Evolutionary conservation across 2,888 invertebrate species (phyloP).

Genomic region (Halocaridina rubra): DNA sequence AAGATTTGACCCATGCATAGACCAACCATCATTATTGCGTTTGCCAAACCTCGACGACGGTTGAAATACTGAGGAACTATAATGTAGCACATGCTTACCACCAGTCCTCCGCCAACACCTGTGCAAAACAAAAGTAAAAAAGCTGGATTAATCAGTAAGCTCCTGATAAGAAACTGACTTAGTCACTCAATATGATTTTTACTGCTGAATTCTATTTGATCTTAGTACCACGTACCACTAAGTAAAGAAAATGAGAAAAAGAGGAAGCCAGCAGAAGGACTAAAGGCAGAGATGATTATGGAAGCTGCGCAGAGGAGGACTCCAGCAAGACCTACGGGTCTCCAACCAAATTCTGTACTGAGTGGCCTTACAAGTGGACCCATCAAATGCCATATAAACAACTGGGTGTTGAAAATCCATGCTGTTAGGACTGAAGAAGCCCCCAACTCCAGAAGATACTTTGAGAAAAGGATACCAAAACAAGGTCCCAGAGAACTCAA

Average conservation of each 20-base stretch:
- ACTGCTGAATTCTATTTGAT: too few relatives aligned
- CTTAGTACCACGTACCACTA: not conserved
- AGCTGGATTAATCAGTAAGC: not conserved
- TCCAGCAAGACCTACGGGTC: conserved; percentile 23
- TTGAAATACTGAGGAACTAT: conserved; percentile 33
- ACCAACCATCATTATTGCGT: conserved; percentile 9
- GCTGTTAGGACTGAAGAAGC: not conserved
- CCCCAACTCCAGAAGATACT: not conserved
- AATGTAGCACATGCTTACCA: not conserved
- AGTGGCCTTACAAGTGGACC: conserved; percentile 16
- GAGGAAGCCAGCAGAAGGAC: conserved; percentile 14
- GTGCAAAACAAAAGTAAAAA: not conserved
- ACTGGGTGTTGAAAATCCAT: conserved; percentile 22
- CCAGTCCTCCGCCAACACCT: conserved; percentile 39
- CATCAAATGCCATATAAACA: not conserved
- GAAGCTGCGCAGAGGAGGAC: not conserved
- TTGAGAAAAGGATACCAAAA: conserved; percentile 25
- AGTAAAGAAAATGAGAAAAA: conserved; percentile 30
- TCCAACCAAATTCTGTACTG: conserved; percentile 28
- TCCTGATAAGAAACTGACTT: too few relatives aligned
- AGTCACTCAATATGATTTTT: too few relatives aligned
- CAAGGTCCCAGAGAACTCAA: not conserved
- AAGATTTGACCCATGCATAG: not conserved
- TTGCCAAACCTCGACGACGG: conserved; percentile 17
- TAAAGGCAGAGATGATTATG: conserved; percentile 20